phyloP scores from a whole-genome alignment of 2,888 invertebrate genomes.

The Agrypnus murinus region DNA sequence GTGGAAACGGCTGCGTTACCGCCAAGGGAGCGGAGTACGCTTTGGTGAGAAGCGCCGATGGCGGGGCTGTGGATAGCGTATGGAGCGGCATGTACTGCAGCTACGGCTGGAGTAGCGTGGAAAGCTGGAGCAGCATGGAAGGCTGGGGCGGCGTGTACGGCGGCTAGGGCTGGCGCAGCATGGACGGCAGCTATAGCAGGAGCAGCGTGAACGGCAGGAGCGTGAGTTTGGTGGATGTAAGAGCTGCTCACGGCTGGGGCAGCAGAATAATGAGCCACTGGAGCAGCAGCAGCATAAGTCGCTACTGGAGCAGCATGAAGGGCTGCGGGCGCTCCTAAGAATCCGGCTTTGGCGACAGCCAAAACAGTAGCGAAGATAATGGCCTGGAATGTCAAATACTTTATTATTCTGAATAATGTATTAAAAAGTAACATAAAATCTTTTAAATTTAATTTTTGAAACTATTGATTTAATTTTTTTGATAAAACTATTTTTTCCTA shows the following conservation, averaged over 20 bases:
- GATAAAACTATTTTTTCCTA: no score
- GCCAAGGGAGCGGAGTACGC: slow-evolving; percentile 75
- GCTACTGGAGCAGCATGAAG: slow-evolving; percentile 68
- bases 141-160: slow-evolving; percentile 53
- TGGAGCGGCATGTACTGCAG: slow-evolving; percentile 61
- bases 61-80: slow-evolving; percentile 65
- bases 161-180: slow-evolving; percentile 64
- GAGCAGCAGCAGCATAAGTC: slow-evolving; percentile 61
- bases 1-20: slow-evolving; percentile 74
- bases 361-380: slow-evolving; percentile 75
- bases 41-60: slow-evolving; percentile 73
- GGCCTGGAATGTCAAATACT: no score
- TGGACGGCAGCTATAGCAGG: slow-evolving; percentile 59
- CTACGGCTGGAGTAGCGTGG: slow-evolving; percentile 58
- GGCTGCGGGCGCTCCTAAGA: slow-evolving; percentile 68
- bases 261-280: slow-evolving; percentile 61
- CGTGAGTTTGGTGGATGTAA: slow-evolving; percentile 62
- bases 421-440: neutral
- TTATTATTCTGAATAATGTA: no score
- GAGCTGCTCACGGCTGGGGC: slow-evolving; percentile 61
- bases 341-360: slow-evolving; percentile 77
- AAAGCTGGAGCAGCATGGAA: slow-evolving; percentile 62
- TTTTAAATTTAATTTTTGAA: neutral
- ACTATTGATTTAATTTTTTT: slow-evolving; percentile 1
- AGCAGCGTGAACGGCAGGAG: slow-evolving; percentile 61